Conservation (phyloP, 2,888 invertebrate species). For the Chloroclysta siterata region DNA sequence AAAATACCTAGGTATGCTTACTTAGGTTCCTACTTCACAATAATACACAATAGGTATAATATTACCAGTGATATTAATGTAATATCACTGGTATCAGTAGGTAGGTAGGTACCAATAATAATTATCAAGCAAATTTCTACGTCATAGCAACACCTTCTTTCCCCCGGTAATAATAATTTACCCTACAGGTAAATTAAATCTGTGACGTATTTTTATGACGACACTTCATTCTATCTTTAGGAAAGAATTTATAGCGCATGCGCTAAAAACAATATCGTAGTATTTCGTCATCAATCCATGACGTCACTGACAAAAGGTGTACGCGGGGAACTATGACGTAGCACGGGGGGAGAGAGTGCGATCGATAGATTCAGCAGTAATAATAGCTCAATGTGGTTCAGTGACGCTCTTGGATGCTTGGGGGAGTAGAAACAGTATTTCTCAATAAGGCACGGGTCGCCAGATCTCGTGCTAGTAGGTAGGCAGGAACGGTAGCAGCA, state of each 20-base stretch:
- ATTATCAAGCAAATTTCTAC: neutral
- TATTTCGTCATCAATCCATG: constrained; percentile 61
- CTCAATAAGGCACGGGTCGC: constrained; percentile 70
- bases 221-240: constrained; percentile 38
- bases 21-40: too few relatives aligned
- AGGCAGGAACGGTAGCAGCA: constrained; percentile 26
- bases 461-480: constrained; percentile 63
- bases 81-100: neutral
- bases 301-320: constrained; percentile 58
- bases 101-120: neutral
- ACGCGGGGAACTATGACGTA: constrained; percentile 70
- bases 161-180: neutral
- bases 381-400: constrained; percentile 65
- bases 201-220: constrained; percentile 36
- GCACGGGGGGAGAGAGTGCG: constrained; percentile 48
- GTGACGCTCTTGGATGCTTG: constrained; percentile 67
- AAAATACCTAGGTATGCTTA: too few relatives aligned
- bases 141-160: neutral
- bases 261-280: constrained; percentile 64
- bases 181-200: constrained; percentile 10
- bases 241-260: constrained; percentile 58
- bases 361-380: constrained; percentile 55
- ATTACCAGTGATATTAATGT: too few relatives aligned
- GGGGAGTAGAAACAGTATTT: constrained; percentile 61
- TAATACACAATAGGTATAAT: too few relatives aligned